phyloP scores from a whole-genome alignment of 92 coral and sea anemone genomes.

The Micromussa lordhowensis region DNA sequence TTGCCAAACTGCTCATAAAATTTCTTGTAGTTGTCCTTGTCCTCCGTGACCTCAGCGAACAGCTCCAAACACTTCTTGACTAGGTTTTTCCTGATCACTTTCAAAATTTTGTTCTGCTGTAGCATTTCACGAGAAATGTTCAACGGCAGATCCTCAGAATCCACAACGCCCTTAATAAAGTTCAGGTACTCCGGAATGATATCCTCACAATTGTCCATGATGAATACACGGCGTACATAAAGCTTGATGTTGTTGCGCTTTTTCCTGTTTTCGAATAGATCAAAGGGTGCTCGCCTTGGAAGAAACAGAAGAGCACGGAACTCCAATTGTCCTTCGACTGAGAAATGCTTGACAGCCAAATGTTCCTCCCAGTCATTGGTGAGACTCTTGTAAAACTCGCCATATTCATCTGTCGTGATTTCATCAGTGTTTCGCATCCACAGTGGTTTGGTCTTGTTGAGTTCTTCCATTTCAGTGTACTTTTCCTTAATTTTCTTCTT shows the following conservation, averaged over 20 bases:
- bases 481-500: constrained; percentile 95
- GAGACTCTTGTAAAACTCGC: constrained; percentile 97
- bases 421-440: constrained; percentile 99
- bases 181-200: constrained; percentile 97
- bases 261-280: constrained; percentile 98
- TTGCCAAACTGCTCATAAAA: constrained; percentile 98
- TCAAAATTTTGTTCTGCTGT: constrained; percentile 97
- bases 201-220: constrained; percentile 99
- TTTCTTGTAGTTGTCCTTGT: constrained; percentile 98
- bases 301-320: constrained; percentile 94
- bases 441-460: constrained; percentile 98
- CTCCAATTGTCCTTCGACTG: constrained; percentile 98
- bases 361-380: constrained; percentile 99
- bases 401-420: constrained; percentile 95
- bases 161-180: constrained; percentile 98
- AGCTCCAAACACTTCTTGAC: constrained; percentile 99
- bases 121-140: constrained; percentile 98
- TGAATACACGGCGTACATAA: constrained; percentile 98
- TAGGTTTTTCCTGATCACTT: constrained; percentile 97
- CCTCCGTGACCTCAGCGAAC: constrained; percentile 91
- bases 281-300: constrained; percentile 97
- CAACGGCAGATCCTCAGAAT: constrained; percentile 96
- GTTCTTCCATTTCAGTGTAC: constrained; percentile 92
- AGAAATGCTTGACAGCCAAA: constrained; percentile 98
- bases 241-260: constrained; percentile 99